Conservation (phyloP, 2,113 vertebrate genomes). For the Zosterops japonicus region DNA sequence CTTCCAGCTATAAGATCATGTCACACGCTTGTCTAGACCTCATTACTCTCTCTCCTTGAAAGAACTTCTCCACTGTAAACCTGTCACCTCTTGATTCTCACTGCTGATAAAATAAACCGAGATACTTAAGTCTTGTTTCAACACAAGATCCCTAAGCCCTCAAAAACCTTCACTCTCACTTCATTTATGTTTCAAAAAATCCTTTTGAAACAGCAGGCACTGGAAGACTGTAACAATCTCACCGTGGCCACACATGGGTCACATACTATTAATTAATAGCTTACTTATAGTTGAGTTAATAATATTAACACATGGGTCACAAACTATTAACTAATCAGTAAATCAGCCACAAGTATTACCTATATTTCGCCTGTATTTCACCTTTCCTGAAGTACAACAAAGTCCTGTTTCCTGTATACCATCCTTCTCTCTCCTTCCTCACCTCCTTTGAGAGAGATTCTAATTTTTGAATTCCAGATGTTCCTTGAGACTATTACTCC, state of each 20-base stretch:
- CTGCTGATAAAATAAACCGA: constrained; percentile 35
- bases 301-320: background rate
- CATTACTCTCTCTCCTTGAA: constrained; percentile 30
- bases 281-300: background rate
- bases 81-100: constrained; percentile 37
- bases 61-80: constrained; percentile 4
- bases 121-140: background rate
- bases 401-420: background rate
- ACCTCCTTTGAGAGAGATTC: background rate
- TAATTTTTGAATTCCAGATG: background rate
- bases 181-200: background rate
- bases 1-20: constrained; percentile 19
- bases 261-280: background rate
- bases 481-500: background rate
- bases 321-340: background rate
- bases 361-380: background rate
- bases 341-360: background rate
- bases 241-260: background rate
- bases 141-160: background rate
- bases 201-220: background rate
- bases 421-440: background rate
- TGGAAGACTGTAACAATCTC: background rate
- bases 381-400: background rate
- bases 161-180: background rate
- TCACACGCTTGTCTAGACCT: background rate